Evolutionary conservation across 2,113 vertebrate species (phyloP).

Genomic region (Emydocephalus ijimae): DNA sequence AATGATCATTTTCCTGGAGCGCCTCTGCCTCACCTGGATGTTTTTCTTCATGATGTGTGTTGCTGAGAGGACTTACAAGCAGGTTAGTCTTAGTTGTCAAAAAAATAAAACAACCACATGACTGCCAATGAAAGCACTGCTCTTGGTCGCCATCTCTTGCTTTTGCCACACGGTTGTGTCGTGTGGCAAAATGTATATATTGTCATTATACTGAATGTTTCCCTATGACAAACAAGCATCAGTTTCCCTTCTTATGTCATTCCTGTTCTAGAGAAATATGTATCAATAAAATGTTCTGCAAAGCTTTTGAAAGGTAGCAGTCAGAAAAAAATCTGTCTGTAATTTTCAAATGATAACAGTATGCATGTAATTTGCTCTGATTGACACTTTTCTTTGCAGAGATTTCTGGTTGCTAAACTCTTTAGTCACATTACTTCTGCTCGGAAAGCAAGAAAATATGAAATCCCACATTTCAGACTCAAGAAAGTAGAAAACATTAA

Average conservation of each 20-base stretch:
- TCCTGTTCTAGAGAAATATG: not conserved
- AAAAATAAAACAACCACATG: not conserved
- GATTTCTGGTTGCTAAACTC: conserved; percentile 94
- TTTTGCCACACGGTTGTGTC: not conserved
- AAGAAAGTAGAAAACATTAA: conserved; percentile 99
- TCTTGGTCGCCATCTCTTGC: not conserved
- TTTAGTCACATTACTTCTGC: conserved; percentile 97
- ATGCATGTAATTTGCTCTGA: conserved; percentile 4
- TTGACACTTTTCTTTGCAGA: conserved; percentile 65
- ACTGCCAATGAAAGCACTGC: not conserved
- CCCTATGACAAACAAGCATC: not conserved
- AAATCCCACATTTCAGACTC: conserved; percentile 96
- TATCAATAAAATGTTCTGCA: not conserved
- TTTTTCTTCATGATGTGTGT: conserved; percentile 99
- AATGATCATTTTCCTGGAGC: conserved; percentile 83
- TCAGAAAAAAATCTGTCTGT: not conserved
- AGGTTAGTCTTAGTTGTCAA: conserved; percentile 71
- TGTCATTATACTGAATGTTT: not conserved
- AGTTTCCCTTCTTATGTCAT: accelerated
- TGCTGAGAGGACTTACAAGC: conserved; percentile 95
- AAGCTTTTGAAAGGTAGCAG: not conserved
- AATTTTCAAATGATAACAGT: not conserved
- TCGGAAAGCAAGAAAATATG: conserved; percentile 94
- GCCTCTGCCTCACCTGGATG: conserved; percentile 87
- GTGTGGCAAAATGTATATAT: not conserved